Conservation (phyloP, 2,888 invertebrate species). For the Morpho deidamia region DNA sequence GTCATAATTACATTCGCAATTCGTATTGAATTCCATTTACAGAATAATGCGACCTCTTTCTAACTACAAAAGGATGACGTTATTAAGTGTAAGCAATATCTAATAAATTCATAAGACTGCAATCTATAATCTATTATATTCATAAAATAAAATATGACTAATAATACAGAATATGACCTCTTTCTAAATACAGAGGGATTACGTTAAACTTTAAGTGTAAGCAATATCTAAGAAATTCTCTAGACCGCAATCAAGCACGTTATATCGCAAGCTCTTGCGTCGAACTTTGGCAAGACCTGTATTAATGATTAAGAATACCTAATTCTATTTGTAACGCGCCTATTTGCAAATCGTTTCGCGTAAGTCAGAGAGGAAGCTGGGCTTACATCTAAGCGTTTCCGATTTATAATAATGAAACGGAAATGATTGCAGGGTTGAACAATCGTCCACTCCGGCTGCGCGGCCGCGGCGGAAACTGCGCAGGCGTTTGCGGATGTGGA, state of each 20-base stretch:
- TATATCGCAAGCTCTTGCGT: constrained; percentile 75
- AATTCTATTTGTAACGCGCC: constrained; percentile 13
- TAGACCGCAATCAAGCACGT: constrained; percentile 59
- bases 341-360: constrained; percentile 1
- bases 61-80: too few relatives aligned
- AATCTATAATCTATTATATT: too few relatives aligned
- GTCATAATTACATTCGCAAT: too few relatives aligned
- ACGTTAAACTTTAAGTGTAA: too few relatives aligned
- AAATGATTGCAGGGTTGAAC: constrained; percentile 67
- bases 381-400: constrained; percentile 47
- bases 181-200: constrained; percentile 32
- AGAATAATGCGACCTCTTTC: too few relatives aligned
- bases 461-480: constrained; percentile 60
- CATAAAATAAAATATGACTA: too few relatives aligned
- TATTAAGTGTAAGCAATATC: too few relatives aligned
- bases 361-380: constrained; percentile 29
- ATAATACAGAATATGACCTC: too few relatives aligned
- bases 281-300: constrained; percentile 28
- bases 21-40: too few relatives aligned
- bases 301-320: constrained; percentile 38
- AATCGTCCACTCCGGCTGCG: constrained; percentile 66
- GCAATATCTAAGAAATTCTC: constrained; percentile 41
- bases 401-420: constrained; percentile 60
- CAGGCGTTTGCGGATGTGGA: constrained; percentile 62
- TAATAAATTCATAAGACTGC: too few relatives aligned